Conservation (phyloP, 2,113 vertebrate species). For the Aphelocoma coerulescens region DNA sequence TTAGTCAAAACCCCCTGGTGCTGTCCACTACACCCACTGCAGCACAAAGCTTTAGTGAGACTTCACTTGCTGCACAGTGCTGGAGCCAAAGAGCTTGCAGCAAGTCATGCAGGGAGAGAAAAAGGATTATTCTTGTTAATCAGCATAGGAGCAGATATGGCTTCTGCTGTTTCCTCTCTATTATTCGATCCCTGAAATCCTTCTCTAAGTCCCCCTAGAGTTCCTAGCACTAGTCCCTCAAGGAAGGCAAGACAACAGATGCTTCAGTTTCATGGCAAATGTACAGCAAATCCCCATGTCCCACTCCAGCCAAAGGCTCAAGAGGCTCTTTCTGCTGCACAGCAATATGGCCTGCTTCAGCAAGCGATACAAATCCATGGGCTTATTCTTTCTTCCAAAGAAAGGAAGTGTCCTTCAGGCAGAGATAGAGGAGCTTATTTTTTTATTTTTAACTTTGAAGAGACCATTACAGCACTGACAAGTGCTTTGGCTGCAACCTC, state of each 20-base stretch:
- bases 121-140: constrained; percentile 20
- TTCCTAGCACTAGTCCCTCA: neutral
- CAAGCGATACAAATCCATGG: neutral
- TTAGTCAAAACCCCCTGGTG: neutral
- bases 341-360: neutral
- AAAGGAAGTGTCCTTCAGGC: neutral
- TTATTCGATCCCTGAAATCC: constrained; percentile 32
- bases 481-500: neutral
- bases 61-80: neutral
- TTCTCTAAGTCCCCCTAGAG: neutral
- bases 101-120: neutral
- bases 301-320: neutral
- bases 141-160: neutral
- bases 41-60: neutral
- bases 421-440: neutral
- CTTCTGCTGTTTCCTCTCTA: neutral
- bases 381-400: neutral
- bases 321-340: neutral
- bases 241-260: neutral
- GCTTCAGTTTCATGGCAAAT: constrained; percentile 18
- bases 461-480: neutral
- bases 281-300: constrained; percentile 17
- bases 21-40: neutral
- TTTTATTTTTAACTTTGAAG: neutral
- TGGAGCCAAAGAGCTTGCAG: neutral